Percentiles rank a stretch among this genome's conserved stretches.
Conservation (phyloP, 2,113 vertebrate species). For the Asarcornis scutulata region DNA sequence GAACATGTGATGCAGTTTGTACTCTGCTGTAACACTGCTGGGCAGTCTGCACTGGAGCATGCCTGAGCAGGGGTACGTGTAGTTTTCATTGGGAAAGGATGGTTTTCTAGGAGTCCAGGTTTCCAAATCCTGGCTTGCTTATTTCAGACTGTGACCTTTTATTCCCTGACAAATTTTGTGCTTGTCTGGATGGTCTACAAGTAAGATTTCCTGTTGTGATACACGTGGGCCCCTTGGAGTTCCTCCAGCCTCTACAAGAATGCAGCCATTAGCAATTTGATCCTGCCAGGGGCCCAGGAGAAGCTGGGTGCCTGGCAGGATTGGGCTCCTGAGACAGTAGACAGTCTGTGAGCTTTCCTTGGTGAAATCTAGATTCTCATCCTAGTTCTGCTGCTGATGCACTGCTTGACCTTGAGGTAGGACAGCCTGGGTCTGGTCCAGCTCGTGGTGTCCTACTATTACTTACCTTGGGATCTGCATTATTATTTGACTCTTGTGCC, state of each 20-base stretch:
- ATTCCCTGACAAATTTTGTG: conserved; percentile 5
- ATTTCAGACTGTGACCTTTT: neutral
- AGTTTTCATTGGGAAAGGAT: neutral
- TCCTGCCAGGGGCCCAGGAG: neutral
- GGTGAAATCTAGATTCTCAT: neutral
- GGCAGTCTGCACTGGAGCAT: neutral
- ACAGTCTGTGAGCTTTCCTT: neutral
- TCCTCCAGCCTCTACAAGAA: neutral
- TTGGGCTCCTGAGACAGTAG: neutral
- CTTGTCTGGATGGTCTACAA: conserved; percentile 17
- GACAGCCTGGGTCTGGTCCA: neutral
- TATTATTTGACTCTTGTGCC: conserved; percentile 42
- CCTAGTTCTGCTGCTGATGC: neutral
- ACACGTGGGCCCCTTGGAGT: neutral
- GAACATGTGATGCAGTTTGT: neutral
- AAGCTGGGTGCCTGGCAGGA: neutral
- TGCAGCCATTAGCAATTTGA: neutral
- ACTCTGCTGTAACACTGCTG: neutral
- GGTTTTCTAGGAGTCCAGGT: neutral
- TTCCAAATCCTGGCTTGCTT: neutral
- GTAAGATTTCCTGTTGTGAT: conserved; percentile 14
- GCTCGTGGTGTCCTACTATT: neutral
- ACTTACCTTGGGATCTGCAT: neutral
- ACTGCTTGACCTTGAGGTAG: conserved; percentile 53
- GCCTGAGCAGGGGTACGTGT: neutral